Evolutionary conservation across 2,888 invertebrate genomes (phyloP), one percentile per base, ranked within the genome.

Genomic region (Mesorhabditis belari): DNA sequence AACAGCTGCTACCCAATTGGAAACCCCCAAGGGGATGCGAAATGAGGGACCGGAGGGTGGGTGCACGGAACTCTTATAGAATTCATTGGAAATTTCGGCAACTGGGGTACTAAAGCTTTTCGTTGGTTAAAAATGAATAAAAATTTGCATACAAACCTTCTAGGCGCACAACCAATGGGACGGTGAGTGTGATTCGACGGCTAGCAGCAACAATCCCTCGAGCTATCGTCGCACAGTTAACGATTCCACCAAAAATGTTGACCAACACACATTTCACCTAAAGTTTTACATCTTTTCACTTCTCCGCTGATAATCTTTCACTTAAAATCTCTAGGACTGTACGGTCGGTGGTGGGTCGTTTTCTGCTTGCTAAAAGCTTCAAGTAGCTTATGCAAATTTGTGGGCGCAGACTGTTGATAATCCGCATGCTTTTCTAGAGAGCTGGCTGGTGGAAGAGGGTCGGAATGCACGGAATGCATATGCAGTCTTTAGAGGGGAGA

Each of bases 171-270:
- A 77, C 69, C 28, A 77, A 61, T 0, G 98, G 96, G 62, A 93
- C 87, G 77, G 87, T 87, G 0, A 94, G 85, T 51, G 89, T 86
- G 65, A 89, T 87, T 59, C 87, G 87, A 81, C 88, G 88, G 71
- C 89, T 89, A 3, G 96, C 95, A 62, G 88, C 87, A 4, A 95
- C 88, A 73, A 98, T 90, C 50, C 98, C 98, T 78, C 89, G 90
- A 0, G 98, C 98, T 76, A 99, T 91, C 0, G 90, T 94, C 4
- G 89, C 91, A 84, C 98, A 99, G 84, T 98, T 94, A 0, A 99
- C 96, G 81, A 99, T 99, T 60, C 98, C 94, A 70, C 93, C 98
- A 85, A 99, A 98, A 2, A 99, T 93, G 85, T 99, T 99, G 0
- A 99, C 94, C 65, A 99, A 87, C 74, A 99, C 90, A 5, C 91